Evolutionary conservation across 2,888 invertebrate species (phyloP), one percentile per base, ranked within the genome.

Genomic region (Clunio marinus): DNA sequence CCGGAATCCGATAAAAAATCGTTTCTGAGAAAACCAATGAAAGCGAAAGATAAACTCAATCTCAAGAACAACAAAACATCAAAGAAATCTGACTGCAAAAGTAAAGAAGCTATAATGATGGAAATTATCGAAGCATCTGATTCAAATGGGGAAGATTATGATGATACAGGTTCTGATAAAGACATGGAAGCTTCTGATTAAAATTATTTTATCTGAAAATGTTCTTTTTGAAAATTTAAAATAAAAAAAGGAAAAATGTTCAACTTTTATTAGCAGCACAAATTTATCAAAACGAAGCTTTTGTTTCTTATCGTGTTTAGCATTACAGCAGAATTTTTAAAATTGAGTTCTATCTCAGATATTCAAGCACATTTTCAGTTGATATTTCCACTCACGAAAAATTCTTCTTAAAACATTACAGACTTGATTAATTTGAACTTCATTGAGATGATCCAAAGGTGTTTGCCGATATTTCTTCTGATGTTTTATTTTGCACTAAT

Each of bases 131-230:
- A 76, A 51, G 79, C 79, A 66, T 78, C 78, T 57, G 77, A 79
- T 22, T 76, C 76, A 65, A 75, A 76, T 25, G 74, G 74, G 10
- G 74, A 77, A n/a, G n/a, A n/a, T n/a, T 77, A 78, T 69, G 80
- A 80, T 71, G 78, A 81, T 70, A 77, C 81, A 70, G 80, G 78
- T 71, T 80, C 80, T n/a, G n/a, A n/a, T 28, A 74, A 74, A 2
- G 75, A 74, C 1, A 72, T 71, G 65, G 74, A 75, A 68, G 72
- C 74, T 15, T 65, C 63, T 17, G 63, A 65, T 65, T 65, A 46
- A 65, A 27, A n/a, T n/a, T n/a, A n/a, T n/a, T n/a, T n/a, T n/a
- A n/a, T n/a, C n/a, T n/a, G n/a, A n/a, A n/a, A n/a, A n/a, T n/a
- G n/a, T n/a, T n/a, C n/a, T n/a, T n/a, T n/a, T n/a, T n/a, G n/a